These are phyloP conservation scores for Turdus rufiventris DNA, from an alignment of 2,113 vertebrate species.

Conservation along the genomic window DNA sequence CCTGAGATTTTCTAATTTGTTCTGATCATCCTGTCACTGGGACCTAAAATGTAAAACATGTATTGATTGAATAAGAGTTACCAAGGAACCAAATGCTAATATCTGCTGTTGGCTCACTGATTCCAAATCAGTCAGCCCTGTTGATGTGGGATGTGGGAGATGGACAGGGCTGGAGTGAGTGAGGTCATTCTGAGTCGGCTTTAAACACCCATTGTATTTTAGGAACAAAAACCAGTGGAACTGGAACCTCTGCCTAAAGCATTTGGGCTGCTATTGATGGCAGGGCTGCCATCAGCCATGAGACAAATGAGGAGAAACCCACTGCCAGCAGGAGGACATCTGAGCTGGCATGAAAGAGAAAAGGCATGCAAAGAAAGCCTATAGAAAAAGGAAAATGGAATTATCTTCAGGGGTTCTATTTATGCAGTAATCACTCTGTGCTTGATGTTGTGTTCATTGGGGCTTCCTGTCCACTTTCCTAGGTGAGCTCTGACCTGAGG, in stretches of 20 bases:
- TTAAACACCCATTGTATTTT: neutral
- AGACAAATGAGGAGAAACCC: neutral
- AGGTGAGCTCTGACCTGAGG: neutral
- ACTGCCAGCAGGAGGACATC: neutral
- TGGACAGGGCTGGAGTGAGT: neutral
- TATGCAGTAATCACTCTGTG: neutral
- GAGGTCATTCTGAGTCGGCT: neutral
- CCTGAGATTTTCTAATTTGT: neutral
- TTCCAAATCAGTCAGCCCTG: neutral
- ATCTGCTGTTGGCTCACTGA: neutral
- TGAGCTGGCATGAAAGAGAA: neutral
- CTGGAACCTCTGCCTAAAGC: neutral
- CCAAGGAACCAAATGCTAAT: constrained; percentile 29
- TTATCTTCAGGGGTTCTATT: neutral
- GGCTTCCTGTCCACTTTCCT: neutral
- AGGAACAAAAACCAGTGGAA: neutral
- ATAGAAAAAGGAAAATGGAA: neutral
- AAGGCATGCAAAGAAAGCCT: neutral
- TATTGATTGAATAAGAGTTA: constrained; percentile 15
- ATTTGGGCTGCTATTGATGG: neutral
- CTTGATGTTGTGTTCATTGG: neutral
- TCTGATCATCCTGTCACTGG: neutral
- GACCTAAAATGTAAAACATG: neutral
- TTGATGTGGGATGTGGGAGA: neutral
- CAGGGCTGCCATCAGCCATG: neutral